Conservation (phyloP, 2,797 vertebrate genomes). For the Limnodromus scolopaceus region DNA sequence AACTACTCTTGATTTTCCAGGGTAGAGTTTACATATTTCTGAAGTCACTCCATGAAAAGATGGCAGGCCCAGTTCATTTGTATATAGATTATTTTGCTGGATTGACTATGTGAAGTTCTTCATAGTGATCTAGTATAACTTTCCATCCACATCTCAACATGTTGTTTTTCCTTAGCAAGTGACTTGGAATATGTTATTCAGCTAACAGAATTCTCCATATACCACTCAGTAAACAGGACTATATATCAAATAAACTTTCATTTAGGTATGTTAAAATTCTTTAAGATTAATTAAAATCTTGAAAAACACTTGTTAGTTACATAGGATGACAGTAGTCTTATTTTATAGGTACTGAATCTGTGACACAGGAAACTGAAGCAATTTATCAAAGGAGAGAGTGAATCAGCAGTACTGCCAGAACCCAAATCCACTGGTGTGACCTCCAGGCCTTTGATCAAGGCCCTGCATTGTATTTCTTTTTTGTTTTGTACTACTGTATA, state of each 20-base stretch:
- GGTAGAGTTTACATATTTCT: neutral
- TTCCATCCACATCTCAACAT: neutral
- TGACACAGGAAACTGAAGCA: neutral
- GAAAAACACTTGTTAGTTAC: neutral
- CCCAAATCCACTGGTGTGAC: neutral
- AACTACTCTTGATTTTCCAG: neutral
- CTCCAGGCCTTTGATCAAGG: neutral
- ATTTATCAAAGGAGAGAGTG: neutral
- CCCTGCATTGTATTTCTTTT: neutral
- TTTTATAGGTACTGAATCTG: neutral
- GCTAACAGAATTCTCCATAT: neutral
- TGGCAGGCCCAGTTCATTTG: neutral
- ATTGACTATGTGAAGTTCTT: neutral
- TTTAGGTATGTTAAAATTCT: neutral
- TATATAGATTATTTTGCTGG: neutral
- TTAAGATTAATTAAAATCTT: neutral
- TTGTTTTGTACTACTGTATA: neutral
- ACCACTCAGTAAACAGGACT: neutral
- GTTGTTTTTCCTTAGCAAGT: neutral
- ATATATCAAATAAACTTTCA: neutral
- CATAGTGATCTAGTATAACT: neutral
- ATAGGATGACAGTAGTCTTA: neutral
- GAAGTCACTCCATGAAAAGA: neutral
- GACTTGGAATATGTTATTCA: neutral
- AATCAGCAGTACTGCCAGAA: neutral